Conservation (phyloP, 1,140 invertebrate species). For the Macrosteles quadrilineatus region DNA sequence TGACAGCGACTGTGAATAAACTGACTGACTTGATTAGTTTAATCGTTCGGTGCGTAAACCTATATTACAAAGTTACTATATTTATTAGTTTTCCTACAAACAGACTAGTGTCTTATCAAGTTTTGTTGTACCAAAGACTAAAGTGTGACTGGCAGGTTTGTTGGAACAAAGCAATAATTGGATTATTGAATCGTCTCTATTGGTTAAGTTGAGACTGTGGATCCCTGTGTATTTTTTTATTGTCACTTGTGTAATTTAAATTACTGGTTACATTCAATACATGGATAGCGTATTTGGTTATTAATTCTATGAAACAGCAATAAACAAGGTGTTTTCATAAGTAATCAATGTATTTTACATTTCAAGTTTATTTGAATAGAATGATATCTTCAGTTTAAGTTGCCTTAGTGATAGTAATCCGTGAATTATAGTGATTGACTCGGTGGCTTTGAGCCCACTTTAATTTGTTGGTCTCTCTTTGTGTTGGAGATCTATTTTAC, state of each 20-base stretch:
- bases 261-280: too few species aligned
- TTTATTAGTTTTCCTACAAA: constrained; percentile 11
- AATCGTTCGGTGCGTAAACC: constrained; percentile 10
- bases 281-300: too few species aligned
- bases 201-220: not conserved
- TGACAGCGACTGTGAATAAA: constrained; percentile 18
- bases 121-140: constrained; percentile 3
- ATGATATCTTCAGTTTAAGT: too few species aligned
- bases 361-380: too few species aligned
- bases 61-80: constrained; percentile 17
- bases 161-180: constrained; percentile 9
- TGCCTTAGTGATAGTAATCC: too few species aligned
- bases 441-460: too few species aligned
- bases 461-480: too few species aligned
- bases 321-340: too few species aligned
- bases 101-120: constrained; percentile 8
- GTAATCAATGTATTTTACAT: too few species aligned
- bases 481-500: too few species aligned
- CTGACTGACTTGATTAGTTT: constrained; percentile 14
- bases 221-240: not conserved
- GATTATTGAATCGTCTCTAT: not conserved
- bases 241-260: not conserved
- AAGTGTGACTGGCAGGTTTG: not conserved
- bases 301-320: too few species aligned
- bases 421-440: too few species aligned